Conservation (phyloP, 2,113 vertebrate genomes). For the Cavia aperea region DNA sequence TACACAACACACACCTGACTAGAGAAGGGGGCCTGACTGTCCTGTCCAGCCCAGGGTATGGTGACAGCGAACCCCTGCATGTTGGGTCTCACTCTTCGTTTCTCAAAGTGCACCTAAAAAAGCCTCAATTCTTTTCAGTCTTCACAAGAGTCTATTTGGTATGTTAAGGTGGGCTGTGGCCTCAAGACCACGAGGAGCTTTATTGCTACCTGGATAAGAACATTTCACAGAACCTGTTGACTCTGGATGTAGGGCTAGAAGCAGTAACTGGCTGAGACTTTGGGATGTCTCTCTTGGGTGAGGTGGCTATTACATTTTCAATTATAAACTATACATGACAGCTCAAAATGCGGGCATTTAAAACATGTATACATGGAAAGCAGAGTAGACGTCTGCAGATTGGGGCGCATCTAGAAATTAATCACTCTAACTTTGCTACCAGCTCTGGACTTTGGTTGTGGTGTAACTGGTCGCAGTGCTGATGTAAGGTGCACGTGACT, state of each 20-base stretch:
- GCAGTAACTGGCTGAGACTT: background rate
- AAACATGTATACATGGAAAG: background rate
- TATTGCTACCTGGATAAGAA: background rate
- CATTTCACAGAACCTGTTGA: background rate
- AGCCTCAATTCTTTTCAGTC: background rate
- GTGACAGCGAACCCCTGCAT: background rate
- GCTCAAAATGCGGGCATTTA: background rate
- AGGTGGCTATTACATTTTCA: background rate
- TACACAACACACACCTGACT: background rate
- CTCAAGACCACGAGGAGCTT: background rate
- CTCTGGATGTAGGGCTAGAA: background rate
- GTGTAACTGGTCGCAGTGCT: background rate
- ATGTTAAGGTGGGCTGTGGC: too few relatives aligned
- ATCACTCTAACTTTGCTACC: background rate
- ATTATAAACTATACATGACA: background rate
- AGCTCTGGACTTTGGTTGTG: constrained; percentile 10
- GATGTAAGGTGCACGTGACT: background rate
- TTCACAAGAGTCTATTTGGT: background rate
- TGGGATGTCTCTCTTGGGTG: background rate
- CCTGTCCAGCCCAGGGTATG: background rate
- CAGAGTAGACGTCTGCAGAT: background rate
- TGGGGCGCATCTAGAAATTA: background rate
- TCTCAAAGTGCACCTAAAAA: background rate
- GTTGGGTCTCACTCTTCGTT: background rate
- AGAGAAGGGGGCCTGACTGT: background rate